Evolutionary conservation across 1,140 invertebrate species (phyloP), one percentile per base, ranked within the genome.

Genomic region (Drosophila parvula): DNA sequence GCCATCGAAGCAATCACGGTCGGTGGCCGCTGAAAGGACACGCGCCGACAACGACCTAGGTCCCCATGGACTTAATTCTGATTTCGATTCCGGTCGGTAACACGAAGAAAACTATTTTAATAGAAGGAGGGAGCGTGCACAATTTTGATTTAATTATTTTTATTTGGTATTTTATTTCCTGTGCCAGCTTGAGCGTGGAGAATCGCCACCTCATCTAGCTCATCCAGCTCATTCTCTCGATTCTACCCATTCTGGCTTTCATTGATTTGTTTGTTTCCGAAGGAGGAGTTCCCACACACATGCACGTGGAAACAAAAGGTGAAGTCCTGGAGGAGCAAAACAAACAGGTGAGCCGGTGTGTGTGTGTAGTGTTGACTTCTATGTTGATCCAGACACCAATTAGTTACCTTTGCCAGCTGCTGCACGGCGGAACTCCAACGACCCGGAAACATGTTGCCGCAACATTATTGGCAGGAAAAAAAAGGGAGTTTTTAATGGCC

Each of bases 1-100:
- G 79, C 56, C 67, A 82, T 82, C 79, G 79, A 69, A 64, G 60
- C 78, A 60, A 67, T 67, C 63, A 30, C 60, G 5, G 51, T 55
- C 34, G 34, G 9, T 14, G 51, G 14, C 50, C 50, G 16, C 14
- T 53, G 32, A 53, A 53, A 36, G 51, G 51, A 55, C 51, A 55
- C 51, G 51, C 51, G 51, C 51, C 51, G 34, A 38, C 18, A 18
- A 55, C 34, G 18, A 27, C 18, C 5, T 8, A 14, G 16, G 32
- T 36, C 32, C 16, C 50, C 7, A 18, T 9, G 32, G 50, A 55
- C 27, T 22, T 30, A 22, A 58, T 22, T 59, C 18, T 45, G 56
- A 45, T 28, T 44, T 4, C 4, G 5, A 14, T 22, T 14, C 12
- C 38, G 22, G 2, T 0, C 7, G 5, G 2, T 1, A 45, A 28